phyloP scores from a whole-genome alignment of 2,113 vertebrate species.

The Lathamus discolor region DNA sequence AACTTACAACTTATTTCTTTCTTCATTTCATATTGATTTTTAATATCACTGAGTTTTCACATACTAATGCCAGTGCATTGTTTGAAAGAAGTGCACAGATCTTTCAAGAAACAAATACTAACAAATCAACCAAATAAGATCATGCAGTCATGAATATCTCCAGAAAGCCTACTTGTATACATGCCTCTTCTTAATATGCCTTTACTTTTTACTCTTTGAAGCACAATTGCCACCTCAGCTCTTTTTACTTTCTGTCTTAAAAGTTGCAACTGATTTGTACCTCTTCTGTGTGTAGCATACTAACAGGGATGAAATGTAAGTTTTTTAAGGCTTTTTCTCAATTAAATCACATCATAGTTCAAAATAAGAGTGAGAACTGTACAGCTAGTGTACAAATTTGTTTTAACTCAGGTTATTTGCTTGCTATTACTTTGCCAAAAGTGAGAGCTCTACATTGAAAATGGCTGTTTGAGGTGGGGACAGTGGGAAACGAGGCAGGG shows the following conservation, averaged over 20 bases:
- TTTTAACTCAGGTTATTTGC: background rate
- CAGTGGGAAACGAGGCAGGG: background rate
- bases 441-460: background rate
- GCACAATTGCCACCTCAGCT: background rate
- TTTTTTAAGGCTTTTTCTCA: background rate
- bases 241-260: background rate
- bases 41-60: slow-evolving; percentile 10
- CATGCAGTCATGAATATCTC: background rate
- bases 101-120: background rate
- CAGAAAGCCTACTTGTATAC: background rate
- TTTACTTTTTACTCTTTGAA: background rate
- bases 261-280: background rate
- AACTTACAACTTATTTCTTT: background rate
- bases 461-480: background rate
- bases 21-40: slow-evolving; percentile 6
- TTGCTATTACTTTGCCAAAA: background rate
- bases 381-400: background rate
- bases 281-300: background rate
- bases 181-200: background rate
- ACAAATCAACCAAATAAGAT: background rate
- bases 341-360: background rate
- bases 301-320: background rate
- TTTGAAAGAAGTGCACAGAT: background rate
- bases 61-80: background rate
- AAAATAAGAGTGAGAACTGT: background rate